phyloP scores from a whole-genome alignment of 2,113 vertebrate species.

The Odontesthes bonariensis region DNA sequence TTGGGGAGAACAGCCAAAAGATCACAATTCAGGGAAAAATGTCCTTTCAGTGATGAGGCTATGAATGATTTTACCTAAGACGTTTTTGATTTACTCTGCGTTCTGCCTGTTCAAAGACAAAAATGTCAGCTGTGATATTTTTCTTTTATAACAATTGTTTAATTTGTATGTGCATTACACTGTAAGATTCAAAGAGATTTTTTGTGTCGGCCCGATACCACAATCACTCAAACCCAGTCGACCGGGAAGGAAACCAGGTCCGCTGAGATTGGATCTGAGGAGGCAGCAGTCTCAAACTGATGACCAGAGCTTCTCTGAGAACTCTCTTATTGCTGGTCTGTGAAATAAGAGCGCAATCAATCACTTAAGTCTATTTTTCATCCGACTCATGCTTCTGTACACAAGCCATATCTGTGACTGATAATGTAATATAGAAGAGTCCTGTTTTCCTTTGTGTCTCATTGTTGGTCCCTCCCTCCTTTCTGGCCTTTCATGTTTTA shows the following conservation, averaged over 20 bases:
- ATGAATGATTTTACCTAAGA: too few relatives aligned
- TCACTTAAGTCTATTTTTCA: conserved; percentile 13
- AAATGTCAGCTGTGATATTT: neutral
- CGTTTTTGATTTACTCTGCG: neutral
- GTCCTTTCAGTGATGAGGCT: too few relatives aligned
- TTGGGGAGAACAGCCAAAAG: too few relatives aligned
- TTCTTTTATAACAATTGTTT: neutral
- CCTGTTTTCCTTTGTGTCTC: conserved; percentile 23
- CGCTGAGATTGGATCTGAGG: conserved; percentile 14
- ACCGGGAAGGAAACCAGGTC: neutral
- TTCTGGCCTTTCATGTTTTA: conserved; percentile 10
- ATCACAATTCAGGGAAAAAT: too few relatives aligned
- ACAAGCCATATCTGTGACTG: neutral
- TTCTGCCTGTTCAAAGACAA: neutral
- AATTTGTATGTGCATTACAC: neutral
- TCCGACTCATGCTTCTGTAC: conserved; percentile 11
- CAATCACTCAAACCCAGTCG: conserved; percentile 5
- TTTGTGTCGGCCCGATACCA: neutral
- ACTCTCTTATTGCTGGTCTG: conserved; percentile 16
- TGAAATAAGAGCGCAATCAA: conserved; percentile 42
- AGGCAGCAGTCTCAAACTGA: conserved; percentile 40
- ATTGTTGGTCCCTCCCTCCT: conserved; percentile 9
- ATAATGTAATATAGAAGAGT: neutral
- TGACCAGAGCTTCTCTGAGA: conserved; percentile 10
- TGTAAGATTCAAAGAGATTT: neutral